Evolutionary conservation across 1,140 invertebrate species (phyloP), one percentile per base, ranked within the genome.

Genomic region (Drosophila subpulchrella): DNA sequence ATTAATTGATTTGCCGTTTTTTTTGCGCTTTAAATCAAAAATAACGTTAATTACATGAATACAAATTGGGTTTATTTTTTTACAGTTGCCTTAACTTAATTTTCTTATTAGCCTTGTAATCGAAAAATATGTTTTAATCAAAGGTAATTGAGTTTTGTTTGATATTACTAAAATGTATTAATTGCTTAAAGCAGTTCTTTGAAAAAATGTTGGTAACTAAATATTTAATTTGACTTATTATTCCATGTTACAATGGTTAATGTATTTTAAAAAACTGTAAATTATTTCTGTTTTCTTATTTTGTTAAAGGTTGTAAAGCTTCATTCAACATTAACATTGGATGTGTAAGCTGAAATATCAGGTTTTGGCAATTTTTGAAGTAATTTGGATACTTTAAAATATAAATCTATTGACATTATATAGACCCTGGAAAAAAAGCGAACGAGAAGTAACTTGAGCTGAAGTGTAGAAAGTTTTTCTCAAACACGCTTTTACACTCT

Each of bases 401-500:
- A 12, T 12, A 24, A 48, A 12, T n/a, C 44, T 15, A 12, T 8
- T 5, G 2, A 12, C 6, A 54, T 13, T 6, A 12, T 0, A n/a
- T 0, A 65, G 32, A 47, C 54, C 34, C 54, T 32, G 10, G 15
- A 20, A 12, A 27, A 46, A 50, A 27, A 53, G 34, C 24, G 17
- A 53, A 51, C 32, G 32, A 17, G 6, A 27, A 46, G 75, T 67
- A 88, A 88, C 53, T 81, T 66, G 75, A 85, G 62, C 75, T 78
- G 67, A 86, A 81, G 80, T 55, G 76, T 83, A 57, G 67, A 86
- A 86, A 80, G 84, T 88, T 88, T 51, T 71, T 76, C 57, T 30
- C 75, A 63, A 82, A 88, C 84, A 88, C 80, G 78, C 71, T 82
- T 83, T 83, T 65, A 73, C 70, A 83, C 79, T 83, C 75, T 72